phyloP scores from a whole-genome alignment of 1,140 invertebrate species.

The Papilio aristodemus region DNA sequence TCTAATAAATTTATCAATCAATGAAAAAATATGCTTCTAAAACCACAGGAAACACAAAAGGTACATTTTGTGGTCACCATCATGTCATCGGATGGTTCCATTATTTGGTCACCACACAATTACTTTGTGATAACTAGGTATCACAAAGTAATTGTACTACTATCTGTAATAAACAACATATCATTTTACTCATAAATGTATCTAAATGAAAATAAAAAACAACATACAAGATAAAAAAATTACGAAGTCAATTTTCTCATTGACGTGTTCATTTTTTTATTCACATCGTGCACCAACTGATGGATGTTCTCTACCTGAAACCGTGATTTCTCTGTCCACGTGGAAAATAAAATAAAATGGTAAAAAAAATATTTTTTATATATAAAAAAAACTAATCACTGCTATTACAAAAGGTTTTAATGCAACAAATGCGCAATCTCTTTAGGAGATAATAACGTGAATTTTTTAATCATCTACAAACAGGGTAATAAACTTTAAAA shows the following conservation, averaged over 20 bases:
- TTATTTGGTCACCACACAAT: neutral
- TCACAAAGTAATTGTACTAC: neutral
- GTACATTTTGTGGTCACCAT: too few species aligned
- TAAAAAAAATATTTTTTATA: neutral
- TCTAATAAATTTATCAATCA: too few species aligned
- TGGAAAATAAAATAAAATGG: slow-evolving; percentile 38
- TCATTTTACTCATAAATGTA: slow-evolving; percentile 1
- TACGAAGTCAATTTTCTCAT: slow-evolving; percentile 56
- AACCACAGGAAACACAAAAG: neutral
- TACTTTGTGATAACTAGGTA: neutral
- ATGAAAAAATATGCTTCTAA: too few species aligned
- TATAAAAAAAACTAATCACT: neutral
- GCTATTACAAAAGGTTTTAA: neutral
- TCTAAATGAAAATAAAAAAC: slow-evolving; percentile 35
- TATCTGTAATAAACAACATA: neutral
- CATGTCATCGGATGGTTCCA: too few species aligned
- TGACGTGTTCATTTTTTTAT: slow-evolving; percentile 55
- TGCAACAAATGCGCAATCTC: neutral
- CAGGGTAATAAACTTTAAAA: neutral
- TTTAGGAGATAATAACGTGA: too few species aligned
- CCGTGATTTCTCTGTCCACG: slow-evolving; percentile 18
- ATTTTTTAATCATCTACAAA: neutral
- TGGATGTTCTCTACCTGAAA: slow-evolving; percentile 47
- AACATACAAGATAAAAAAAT: slow-evolving; percentile 51
- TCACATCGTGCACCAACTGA: slow-evolving; percentile 59